A percentile compares a stretch with the other conserved stretches of the same genome.
Evolutionary conservation across 1,140 invertebrate species (phyloP).

Genomic region (Eriosoma lanigerum): DNA sequence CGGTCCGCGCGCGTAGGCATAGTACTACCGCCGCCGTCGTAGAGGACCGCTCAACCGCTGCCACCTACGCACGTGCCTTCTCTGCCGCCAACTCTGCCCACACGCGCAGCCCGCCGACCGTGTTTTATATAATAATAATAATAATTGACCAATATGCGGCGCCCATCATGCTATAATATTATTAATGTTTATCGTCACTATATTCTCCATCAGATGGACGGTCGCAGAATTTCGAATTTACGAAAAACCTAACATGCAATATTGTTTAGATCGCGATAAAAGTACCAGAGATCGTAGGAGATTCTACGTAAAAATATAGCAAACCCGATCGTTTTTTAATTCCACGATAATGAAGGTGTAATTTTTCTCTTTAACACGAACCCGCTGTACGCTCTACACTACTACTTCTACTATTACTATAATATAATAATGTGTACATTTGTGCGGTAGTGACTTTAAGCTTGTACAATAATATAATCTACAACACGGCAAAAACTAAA

Average conservation of each 20-base stretch:
- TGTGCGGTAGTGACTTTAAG: constrained; percentile 8
- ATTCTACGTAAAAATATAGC: neutral
- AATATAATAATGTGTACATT: no score
- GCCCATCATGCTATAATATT: neutral
- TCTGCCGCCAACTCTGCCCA: neutral
- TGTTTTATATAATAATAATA: constrained; percentile 7
- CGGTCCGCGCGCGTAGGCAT: constrained; percentile 25
- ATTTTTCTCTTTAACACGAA: neutral
- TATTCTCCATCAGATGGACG: neutral
- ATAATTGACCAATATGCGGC: constrained; percentile 12
- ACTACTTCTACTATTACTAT: no score
- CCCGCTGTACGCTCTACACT: neutral
- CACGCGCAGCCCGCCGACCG: constrained; percentile 11
- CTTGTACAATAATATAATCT: constrained; percentile 4
- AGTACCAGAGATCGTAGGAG: no score
- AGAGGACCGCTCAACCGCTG: neutral
- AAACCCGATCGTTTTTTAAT: neutral
- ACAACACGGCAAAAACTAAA: constrained; percentile 36
- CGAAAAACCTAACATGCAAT: no score
- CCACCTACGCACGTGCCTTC: neutral
- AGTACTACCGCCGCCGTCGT: neutral
- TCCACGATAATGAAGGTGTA: neutral
- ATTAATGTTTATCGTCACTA: neutral
- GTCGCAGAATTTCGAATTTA: no score
- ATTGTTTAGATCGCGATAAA: no score